Conservation (phyloP, 2,797 vertebrate species). For the Huso huso region DNA sequence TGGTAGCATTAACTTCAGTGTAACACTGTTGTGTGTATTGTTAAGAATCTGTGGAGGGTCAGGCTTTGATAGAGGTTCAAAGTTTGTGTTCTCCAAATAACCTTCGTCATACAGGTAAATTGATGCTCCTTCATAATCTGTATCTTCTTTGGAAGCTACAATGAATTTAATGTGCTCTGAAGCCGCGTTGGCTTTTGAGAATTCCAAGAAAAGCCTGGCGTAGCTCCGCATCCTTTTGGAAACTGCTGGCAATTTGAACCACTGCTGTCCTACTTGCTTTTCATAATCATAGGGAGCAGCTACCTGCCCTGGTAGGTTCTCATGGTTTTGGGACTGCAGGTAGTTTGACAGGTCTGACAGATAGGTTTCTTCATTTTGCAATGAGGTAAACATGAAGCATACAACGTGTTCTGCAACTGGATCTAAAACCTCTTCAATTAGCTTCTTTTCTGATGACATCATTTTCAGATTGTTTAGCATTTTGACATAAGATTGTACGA, state of each 20-base stretch:
- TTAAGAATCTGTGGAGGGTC: neutral
- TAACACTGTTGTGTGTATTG: neutral
- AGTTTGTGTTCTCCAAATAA: neutral
- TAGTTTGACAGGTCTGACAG: constrained; percentile 1
- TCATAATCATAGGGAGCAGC: neutral
- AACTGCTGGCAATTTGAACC: neutral
- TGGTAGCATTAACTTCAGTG: neutral
- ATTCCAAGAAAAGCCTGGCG: neutral
- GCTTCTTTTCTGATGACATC: neutral
- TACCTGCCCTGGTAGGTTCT: neutral
- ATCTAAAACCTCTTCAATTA: neutral
- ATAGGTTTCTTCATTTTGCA: constrained; percentile 7
- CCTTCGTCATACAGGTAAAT: constrained; percentile 3
- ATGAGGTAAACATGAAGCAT: constrained; percentile 7
- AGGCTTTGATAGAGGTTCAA: constrained; percentile 2
- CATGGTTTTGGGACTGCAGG: neutral
- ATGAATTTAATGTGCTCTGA: neutral
- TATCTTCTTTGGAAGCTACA: constrained; percentile 2
- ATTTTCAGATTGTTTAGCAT: neutral
- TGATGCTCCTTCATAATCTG: neutral
- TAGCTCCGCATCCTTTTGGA: neutral
- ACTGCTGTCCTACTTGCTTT: neutral
- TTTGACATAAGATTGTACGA: neutral
- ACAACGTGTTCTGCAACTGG: neutral
- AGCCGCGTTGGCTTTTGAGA: constrained; percentile 1